Percentiles rank a stretch among this genome's conserved stretches.
Conservation (phyloP, 2,113 vertebrate genomes). For the Orthonyx spaldingii region DNA sequence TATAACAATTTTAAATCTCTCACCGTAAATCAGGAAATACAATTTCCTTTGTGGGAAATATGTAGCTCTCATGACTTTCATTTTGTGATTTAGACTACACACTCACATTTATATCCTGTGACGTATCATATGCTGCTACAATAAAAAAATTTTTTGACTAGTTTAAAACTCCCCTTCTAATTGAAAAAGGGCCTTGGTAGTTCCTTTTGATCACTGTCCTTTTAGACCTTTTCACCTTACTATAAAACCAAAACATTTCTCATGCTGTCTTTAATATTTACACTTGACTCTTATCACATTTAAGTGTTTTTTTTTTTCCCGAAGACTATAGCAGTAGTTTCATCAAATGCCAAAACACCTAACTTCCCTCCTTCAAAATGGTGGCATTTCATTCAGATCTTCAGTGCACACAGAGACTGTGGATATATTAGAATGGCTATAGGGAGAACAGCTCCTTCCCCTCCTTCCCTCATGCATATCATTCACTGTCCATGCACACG, state of each 20-base stretch:
- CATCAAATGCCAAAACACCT: background rate
- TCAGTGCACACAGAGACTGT: rapidly evolving
- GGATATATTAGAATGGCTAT: background rate
- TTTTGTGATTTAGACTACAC: background rate
- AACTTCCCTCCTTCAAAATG: background rate
- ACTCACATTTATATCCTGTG: background rate
- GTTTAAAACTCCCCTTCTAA: background rate
- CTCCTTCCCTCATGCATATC: background rate
- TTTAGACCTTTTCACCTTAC: background rate
- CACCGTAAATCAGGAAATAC: background rate
- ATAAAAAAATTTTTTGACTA: background rate
- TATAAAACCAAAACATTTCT: background rate
- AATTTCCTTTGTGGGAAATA: background rate
- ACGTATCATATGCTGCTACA: background rate
- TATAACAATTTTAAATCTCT: background rate
- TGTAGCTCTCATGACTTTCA: rapidly evolving
- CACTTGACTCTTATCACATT: background rate
- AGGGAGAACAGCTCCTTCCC: background rate
- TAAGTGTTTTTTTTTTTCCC: background rate
- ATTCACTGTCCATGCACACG: background rate
- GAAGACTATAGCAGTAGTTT: background rate
- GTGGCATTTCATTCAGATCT: background rate
- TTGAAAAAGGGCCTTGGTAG: background rate
- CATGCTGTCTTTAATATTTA: background rate
- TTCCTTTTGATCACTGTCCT: background rate